These are phyloP conservation scores for Huso huso DNA, from an alignment of 2,797 vertebrate genomes.

Conservation along the genomic window DNA sequence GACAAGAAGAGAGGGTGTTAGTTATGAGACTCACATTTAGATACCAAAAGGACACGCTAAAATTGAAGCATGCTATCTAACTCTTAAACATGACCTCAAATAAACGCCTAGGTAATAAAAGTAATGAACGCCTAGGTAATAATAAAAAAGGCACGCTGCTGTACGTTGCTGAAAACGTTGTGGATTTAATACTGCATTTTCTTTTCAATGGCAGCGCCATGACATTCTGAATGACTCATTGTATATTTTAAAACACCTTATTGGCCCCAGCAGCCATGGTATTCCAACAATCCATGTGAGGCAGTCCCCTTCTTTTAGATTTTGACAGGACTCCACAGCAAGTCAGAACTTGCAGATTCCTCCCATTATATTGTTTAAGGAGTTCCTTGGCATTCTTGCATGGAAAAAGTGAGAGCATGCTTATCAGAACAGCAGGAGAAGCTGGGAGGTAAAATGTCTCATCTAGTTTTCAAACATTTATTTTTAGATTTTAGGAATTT, in stretches of 20 bases:
- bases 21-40: too few species aligned
- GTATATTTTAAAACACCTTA: not conserved
- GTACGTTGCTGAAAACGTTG: too few species aligned
- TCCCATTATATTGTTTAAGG: constrained; percentile 35
- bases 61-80: too few species aligned
- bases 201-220: constrained; percentile 17
- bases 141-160: too few species aligned
- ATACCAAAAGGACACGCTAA: too few species aligned
- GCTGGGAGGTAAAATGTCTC: constrained; percentile 1
- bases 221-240: too few species aligned
- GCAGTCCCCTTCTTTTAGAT: not conserved
- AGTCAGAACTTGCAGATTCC: not conserved
- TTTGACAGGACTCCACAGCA: not conserved
- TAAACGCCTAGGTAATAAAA: too few species aligned
- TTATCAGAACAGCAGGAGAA: constrained; percentile 8
- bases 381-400: constrained; percentile 37
- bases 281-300: not conserved
- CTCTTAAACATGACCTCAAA: too few species aligned
- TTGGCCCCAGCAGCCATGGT: not conserved
- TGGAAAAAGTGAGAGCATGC: constrained; percentile 44
- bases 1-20: not conserved
- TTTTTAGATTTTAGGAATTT: not conserved
- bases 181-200: not conserved
- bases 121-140: too few species aligned
- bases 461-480: constrained; percentile 9